phyloP scores from a whole-genome alignment of 2,113 vertebrate species.

The Limanda limanda region DNA sequence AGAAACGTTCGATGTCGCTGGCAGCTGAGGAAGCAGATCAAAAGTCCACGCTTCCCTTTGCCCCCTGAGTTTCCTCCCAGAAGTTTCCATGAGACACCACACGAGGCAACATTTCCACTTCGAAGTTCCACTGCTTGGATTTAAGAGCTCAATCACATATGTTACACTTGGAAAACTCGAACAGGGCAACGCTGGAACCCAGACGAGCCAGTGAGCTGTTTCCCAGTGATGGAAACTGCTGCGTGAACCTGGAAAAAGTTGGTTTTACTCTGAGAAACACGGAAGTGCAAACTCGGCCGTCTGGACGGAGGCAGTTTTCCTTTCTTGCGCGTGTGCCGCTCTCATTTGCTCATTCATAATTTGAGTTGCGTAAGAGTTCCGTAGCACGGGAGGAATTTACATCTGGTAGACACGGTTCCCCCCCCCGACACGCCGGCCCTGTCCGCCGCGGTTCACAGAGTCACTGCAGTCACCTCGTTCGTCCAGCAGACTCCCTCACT shows the following conservation, averaged over 20 bases:
- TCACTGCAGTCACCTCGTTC: slow-evolving; percentile 44
- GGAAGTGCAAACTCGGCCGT: slow-evolving; percentile 69
- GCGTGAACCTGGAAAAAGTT: slow-evolving; percentile 74
- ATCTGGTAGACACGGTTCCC: slow-evolving; percentile 66
- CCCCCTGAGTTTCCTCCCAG: slow-evolving; percentile 26
- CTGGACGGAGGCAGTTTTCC: slow-evolving; percentile 74
- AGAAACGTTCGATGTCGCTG: not conserved
- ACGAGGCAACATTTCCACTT: slow-evolving; percentile 67
- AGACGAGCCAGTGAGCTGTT: slow-evolving; percentile 76
- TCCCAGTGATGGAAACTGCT: slow-evolving; percentile 77
- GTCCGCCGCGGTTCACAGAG: slow-evolving; percentile 42
- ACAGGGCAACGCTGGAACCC: slow-evolving; percentile 57
- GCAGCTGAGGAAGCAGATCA: not conserved
- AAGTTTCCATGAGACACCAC: slow-evolving; percentile 61
- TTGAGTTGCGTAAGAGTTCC: slow-evolving; percentile 72
- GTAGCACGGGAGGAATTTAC: slow-evolving; percentile 76
- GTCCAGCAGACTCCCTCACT: slow-evolving; percentile 12
- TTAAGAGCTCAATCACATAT: slow-evolving; percentile 59
- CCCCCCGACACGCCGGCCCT: slow-evolving; percentile 35
- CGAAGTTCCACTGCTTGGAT: slow-evolving; percentile 58
- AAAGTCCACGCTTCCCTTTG: slow-evolving; percentile 33
- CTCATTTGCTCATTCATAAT: slow-evolving; percentile 79
- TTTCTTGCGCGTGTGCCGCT: slow-evolving; percentile 45
- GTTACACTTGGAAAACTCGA: slow-evolving; percentile 71
- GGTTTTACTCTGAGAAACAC: slow-evolving; percentile 53